Evolutionary conservation across 2,113 vertebrate genomes (phyloP), one percentile per base, ranked within the genome.

Genomic region (Myocastor coypus): DNA sequence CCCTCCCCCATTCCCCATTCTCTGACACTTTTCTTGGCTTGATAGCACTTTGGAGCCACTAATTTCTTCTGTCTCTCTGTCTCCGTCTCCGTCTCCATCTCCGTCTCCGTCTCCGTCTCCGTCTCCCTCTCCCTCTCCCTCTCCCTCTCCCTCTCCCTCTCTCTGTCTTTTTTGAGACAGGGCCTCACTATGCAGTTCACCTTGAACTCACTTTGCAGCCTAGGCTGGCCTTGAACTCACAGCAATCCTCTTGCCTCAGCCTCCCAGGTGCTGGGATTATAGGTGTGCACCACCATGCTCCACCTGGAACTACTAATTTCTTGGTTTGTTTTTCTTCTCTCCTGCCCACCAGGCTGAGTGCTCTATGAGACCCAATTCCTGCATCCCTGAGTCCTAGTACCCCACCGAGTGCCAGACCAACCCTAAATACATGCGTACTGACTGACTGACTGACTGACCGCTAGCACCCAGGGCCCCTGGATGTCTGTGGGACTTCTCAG

Each of bases 391-490:
- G 28, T 26, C 28, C 32, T 46, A 40, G 63, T 32, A 50, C 37
- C 63, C 78, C 50, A 10, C 64, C 4, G 1, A 22, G 68, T 40
- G 19, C 50, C 59, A 37, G n/a, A 37, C 37, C 5, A 28, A 24
- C 59, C 0, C 0, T 5, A 42, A 19, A 19, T 37, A 57, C 32
- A 19, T 37, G 50, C 32, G n/a, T 28, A 50, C 40, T 57, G 69
- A 14, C 7, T 37, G 46, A 22, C 26, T 68, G 83, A 8, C 2
- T 68, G 78, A 8, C 2, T 55, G 8, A 12, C 10, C 8, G 16
- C 22, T 19, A 66, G 84, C 40, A 77, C 24, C 0, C 1, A 20
- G 55, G 1, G 1, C n/a, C 24, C n/a, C 1, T 17, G 9, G 10
- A 8, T 17, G 46, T 32, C 46, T 26, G 11, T 14, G 30, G 83